Percentiles rank a stretch among this genome's conserved stretches.
These are phyloP conservation scores for Eumerus sabulonum DNA, from an alignment of 2,888 invertebrate species.

Conservation along the genomic window DNA sequence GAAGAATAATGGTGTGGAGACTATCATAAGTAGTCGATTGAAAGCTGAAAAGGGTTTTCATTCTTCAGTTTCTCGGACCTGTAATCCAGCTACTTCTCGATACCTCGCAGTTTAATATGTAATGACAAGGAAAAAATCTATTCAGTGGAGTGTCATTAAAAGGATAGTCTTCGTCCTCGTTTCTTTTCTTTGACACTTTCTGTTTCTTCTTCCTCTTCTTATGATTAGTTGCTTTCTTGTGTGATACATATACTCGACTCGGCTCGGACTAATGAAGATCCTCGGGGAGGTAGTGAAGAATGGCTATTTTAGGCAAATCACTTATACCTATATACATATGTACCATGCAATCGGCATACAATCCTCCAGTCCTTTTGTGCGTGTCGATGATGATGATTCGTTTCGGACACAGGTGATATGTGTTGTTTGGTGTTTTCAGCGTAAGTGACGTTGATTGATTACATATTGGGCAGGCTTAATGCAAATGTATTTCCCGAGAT, in stretches of 20 bases:
- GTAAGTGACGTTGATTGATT: constrained; percentile 63
- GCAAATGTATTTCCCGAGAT: constrained; percentile 53
- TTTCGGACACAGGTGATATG: constrained; percentile 33
- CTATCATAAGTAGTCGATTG: constrained; percentile 60
- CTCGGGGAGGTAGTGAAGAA: constrained; percentile 50
- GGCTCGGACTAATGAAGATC: constrained; percentile 57
- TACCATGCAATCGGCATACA: constrained; percentile 37
- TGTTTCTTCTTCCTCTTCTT: constrained; percentile 6
- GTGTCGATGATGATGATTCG: constrained; percentile 13
- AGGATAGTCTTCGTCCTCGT: constrained; percentile 33
- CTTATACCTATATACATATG: too few species aligned
- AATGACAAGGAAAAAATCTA: constrained; percentile 63
- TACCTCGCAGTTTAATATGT: constrained; percentile 15
- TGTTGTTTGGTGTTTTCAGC: constrained; percentile 52
- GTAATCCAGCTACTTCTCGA: constrained; percentile 32
- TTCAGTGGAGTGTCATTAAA: constrained; percentile 62
- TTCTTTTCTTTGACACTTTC: constrained; percentile 7
- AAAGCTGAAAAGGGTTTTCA: constrained; percentile 65
- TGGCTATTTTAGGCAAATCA: constrained; percentile 65
- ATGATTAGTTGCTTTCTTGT: neutral
- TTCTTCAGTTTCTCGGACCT: constrained; percentile 24
- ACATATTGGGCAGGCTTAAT: constrained; percentile 49
- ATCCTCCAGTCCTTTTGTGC: constrained; percentile 36
- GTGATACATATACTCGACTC: constrained; percentile 13
- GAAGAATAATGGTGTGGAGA: constrained; percentile 49